Conservation (phyloP, 2,888 invertebrate genomes). For the Dryocosmus kuriphilus region DNA sequence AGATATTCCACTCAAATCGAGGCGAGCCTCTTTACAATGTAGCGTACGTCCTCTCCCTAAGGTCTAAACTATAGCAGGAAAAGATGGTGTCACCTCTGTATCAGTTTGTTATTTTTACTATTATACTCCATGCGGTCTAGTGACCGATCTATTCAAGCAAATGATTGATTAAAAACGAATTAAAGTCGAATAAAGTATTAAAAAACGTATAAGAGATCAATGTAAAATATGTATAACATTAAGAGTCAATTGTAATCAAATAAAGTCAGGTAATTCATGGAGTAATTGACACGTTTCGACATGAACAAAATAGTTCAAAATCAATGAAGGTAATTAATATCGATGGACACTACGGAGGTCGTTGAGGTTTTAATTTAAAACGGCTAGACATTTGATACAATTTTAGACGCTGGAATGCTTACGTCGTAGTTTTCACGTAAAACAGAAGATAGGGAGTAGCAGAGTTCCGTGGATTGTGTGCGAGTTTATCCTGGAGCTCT, state of each 20-base stretch:
- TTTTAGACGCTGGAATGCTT: slow-evolving; percentile 52
- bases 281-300: no score
- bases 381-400: slow-evolving; percentile 54
- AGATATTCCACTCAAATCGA: no score
- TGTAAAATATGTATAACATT: background rate
- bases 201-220: no score
- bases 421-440: slow-evolving; percentile 81
- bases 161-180: no score
- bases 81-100: no score
- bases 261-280: background rate
- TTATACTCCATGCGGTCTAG: no score
- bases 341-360: background rate
- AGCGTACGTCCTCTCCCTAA: no score
- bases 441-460: slow-evolving; percentile 93
- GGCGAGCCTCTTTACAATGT: no score
- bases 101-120: no score
- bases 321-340: background rate
- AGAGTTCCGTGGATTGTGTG: slow-evolving; percentile 85
- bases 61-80: no score
- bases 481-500: slow-evolving; percentile 88
- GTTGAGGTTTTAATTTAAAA: slow-evolving; percentile 10
- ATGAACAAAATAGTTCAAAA: background rate
- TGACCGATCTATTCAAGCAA: no score
- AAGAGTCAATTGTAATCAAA: background rate
- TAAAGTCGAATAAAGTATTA: no score